Conservation (phyloP, 2,797 vertebrate species). For the Anniella stebbinsi region DNA sequence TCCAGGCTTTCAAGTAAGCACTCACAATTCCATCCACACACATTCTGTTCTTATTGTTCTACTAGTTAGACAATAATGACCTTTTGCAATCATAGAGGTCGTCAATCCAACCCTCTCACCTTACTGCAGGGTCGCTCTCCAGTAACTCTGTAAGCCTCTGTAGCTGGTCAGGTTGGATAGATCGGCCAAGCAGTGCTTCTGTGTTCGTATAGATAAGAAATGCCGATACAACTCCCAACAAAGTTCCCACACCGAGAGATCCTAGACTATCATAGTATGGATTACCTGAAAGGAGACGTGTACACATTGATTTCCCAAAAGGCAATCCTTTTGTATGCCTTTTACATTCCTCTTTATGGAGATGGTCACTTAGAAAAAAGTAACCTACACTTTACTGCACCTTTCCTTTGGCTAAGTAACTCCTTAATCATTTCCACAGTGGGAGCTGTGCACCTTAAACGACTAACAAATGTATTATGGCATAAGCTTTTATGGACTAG, state of each 20-base stretch:
- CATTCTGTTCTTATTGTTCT: neutral
- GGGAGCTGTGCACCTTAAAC: neutral
- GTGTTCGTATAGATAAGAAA: conserved; percentile 99
- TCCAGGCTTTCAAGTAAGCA: neutral
- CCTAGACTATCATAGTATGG: conserved; percentile 94
- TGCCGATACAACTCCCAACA: conserved; percentile 91
- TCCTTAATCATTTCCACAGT: neutral
- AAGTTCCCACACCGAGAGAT: conserved; percentile 93
- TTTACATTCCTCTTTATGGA: neutral
- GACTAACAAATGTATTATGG: too few species aligned
- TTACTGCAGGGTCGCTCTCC: conserved; percentile 95
- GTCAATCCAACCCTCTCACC: conserved; percentile 79
- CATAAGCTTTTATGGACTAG: too few species aligned
- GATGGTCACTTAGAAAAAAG: neutral
- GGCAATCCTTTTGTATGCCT: neutral
- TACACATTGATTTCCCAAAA: conserved; percentile 33
- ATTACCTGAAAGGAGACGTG: conserved; percentile 84
- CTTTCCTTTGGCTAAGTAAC: neutral
- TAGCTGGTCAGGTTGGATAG: conserved; percentile 93
- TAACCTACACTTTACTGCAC: neutral
- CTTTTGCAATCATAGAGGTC: neutral
- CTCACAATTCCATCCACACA: neutral
- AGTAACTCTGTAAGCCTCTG: conserved; percentile 96
- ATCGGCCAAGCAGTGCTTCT: conserved; percentile 93
- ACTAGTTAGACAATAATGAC: neutral